A percentile compares a stretch with the other conserved stretches of the same genome.
phyloP scores from a whole-genome alignment of 2,113 vertebrate species.

The Echinops telfairi region DNA sequence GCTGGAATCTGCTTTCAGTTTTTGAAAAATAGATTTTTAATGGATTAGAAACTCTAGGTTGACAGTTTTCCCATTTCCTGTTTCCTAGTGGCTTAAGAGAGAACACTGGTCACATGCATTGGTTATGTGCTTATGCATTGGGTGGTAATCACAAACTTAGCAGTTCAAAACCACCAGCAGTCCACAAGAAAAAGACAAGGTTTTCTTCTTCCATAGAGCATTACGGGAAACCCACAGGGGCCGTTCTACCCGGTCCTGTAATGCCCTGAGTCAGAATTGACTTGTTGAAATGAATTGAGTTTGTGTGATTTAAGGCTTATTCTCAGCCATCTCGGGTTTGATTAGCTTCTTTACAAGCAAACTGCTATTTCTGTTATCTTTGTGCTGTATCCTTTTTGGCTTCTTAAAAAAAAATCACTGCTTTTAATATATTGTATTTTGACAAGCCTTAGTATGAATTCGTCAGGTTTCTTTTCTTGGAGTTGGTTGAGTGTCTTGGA shows the following conservation, averaged over 20 bases:
- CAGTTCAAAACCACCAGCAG: no score
- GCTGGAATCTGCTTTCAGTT: no score
- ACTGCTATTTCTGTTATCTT: neutral
- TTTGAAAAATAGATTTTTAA: neutral
- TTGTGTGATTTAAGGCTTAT: neutral
- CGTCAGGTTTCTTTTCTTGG: neutral
- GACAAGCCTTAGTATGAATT: neutral
- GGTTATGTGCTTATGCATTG: no score
- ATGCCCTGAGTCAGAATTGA: no score
- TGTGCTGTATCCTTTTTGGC: neutral
- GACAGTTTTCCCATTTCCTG: neutral
- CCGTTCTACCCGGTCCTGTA: no score
- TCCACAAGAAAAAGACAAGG: no score
- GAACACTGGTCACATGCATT: no score
- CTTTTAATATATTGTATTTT: constrained; percentile 28
- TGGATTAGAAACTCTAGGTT: neutral
- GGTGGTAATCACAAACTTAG: no score
- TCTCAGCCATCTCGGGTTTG: neutral
- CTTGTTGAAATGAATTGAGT: no score
- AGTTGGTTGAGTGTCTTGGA: neutral
- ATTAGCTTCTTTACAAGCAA: neutral
- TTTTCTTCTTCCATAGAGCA: no score
- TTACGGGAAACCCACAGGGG: no score
- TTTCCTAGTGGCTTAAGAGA: no score
- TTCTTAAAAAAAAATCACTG: neutral